These are phyloP conservation scores for Bujurquina vittata DNA, from an alignment of 2,113 vertebrate species.

Conservation along the genomic window DNA sequence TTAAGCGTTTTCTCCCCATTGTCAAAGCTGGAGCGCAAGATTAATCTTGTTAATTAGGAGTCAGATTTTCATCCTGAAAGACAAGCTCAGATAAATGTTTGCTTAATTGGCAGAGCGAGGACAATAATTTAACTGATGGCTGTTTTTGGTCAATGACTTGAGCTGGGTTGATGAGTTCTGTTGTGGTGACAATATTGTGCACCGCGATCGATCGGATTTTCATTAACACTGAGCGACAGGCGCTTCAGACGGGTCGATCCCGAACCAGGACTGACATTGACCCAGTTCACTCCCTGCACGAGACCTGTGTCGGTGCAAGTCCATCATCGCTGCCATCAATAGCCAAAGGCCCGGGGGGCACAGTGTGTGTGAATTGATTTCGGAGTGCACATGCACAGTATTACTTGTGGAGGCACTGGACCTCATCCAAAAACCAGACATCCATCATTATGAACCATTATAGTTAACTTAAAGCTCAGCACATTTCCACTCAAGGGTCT, in stretches of 20 bases:
- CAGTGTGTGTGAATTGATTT: constrained; percentile 58
- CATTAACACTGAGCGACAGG: constrained; percentile 69
- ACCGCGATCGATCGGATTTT: constrained; percentile 56
- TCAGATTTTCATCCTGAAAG: neutral
- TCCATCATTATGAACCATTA: constrained; percentile 50
- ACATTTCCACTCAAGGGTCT: constrained; percentile 26
- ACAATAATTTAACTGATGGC: constrained; percentile 23
- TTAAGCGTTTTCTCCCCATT: neutral
- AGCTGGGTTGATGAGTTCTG: constrained; percentile 38
- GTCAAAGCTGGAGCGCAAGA: neutral
- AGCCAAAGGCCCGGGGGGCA: constrained; percentile 17
- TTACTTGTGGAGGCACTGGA: constrained; percentile 41
- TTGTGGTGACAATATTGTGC: constrained; percentile 19
- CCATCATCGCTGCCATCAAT: constrained; percentile 63
- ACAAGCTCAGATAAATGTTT: constrained; percentile 46
- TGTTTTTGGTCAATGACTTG: constrained; percentile 13
- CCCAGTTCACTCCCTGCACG: constrained; percentile 48
- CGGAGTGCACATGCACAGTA: constrained; percentile 23
- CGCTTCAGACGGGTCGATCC: constrained; percentile 65
- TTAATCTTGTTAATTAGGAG: neutral
- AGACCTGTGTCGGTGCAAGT: constrained; percentile 42
- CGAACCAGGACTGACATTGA: constrained; percentile 71
- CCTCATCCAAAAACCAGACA: constrained; percentile 54
- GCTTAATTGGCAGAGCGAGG: constrained; percentile 38
- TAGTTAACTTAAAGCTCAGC: constrained; percentile 53